A percentile compares a stretch with the other conserved stretches of the same genome.
These are phyloP conservation scores for Dolichoris vasculosae DNA, from an alignment of 1,140 invertebrate genomes.

Conservation along the genomic window DNA sequence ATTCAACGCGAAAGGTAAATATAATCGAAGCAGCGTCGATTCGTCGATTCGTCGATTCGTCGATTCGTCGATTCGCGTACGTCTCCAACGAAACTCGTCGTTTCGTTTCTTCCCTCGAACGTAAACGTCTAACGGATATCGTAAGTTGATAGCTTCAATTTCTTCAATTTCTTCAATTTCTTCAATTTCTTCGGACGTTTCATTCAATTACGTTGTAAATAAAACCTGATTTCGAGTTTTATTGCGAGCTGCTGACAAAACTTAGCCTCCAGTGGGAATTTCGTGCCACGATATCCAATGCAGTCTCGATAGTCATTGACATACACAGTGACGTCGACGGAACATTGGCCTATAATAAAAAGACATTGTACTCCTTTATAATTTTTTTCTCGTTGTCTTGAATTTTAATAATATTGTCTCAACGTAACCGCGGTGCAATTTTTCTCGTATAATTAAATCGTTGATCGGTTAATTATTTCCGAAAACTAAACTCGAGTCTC, in stretches of 20 bases:
- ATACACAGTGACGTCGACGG: background rate
- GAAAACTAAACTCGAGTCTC: no score
- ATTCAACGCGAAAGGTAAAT: no score
- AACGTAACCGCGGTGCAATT: no score
- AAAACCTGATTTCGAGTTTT: background rate
- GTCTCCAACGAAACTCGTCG: background rate
- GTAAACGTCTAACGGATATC: background rate
- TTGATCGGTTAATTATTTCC: no score
- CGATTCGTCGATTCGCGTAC: no score
- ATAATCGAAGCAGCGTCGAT: no score
- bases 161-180: background rate
- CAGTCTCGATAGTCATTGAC: conserved; percentile 37
- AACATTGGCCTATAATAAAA: conserved; percentile 49
- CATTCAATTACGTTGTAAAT: background rate
- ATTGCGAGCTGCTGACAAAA: conserved; percentile 38
- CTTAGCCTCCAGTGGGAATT: conserved; percentile 28
- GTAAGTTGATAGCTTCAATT: no score
- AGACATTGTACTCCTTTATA: conserved; percentile 18
- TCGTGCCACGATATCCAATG: background rate
- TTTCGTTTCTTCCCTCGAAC: background rate
- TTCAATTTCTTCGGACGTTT: background rate
- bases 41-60: no score
- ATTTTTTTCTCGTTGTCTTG: background rate
- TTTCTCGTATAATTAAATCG: no score
- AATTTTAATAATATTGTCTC: no score